These are phyloP conservation scores for Chymomyza procnemis DNA, from an alignment of 2,888 invertebrate species.

Conservation along the genomic window DNA sequence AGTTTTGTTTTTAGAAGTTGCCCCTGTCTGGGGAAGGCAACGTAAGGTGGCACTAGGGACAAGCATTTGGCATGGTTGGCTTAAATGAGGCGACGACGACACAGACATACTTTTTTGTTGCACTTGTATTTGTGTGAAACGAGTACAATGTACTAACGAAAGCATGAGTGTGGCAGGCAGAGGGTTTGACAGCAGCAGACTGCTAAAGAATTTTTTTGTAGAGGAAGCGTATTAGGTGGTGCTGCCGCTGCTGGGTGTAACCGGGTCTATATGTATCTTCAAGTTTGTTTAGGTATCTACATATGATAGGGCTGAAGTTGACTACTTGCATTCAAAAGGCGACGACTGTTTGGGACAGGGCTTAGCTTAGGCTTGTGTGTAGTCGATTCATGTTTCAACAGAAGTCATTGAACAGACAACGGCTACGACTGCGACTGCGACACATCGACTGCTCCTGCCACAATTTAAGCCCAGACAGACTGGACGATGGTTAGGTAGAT, in stretches of 20 bases:
- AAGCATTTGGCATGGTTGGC: constrained; percentile 27
- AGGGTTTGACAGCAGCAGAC: constrained; percentile 48
- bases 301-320: constrained; percentile 21
- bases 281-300: background rate
- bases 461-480: constrained; percentile 48
- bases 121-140: constrained; percentile 49
- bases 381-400: constrained; percentile 69
- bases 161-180: constrained; percentile 22
- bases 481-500: constrained; percentile 56
- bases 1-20: constrained; percentile 59
- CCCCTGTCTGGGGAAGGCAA: background rate
- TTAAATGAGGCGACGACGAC: constrained; percentile 68
- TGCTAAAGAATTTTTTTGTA: constrained; percentile 57
- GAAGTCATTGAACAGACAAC: constrained; percentile 75
- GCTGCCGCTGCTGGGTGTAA: constrained; percentile 21
- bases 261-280: background rate
- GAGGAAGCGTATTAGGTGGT: constrained; percentile 70
- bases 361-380: constrained; percentile 57
- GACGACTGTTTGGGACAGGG: constrained; percentile 13
- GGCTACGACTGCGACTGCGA: constrained; percentile 31
- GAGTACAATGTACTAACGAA: constrained; percentile 69
- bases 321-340: constrained; percentile 23
- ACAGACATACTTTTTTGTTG: constrained; percentile 65
- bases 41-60: background rate
- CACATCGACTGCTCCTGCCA: background rate